Percentiles rank a stretch among this genome's conserved stretches.
Conservation (phyloP, 2,113 vertebrate species). For the Eolophus roseicapilla region DNA sequence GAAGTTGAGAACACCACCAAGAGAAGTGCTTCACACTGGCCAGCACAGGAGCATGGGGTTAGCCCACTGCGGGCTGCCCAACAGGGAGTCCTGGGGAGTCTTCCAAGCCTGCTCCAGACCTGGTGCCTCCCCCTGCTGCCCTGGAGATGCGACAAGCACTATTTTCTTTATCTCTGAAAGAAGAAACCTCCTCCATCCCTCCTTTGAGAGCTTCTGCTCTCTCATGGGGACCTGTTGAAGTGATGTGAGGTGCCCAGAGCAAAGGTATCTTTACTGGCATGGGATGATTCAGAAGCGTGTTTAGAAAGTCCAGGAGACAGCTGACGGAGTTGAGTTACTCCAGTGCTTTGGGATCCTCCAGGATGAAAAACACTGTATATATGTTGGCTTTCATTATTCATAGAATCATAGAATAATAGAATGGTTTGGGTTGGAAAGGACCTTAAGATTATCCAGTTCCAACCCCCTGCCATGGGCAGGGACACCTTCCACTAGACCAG, state of each 20-base stretch:
- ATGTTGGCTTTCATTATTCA: slow-evolving; percentile 20
- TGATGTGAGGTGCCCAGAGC: neutral
- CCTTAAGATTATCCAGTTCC: neutral
- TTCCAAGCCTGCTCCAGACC: neutral
- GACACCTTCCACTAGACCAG: neutral
- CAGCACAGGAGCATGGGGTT: neutral
- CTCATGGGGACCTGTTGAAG: rapidly evolving
- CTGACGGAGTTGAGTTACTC: slow-evolving; percentile 43
- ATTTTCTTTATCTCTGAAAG: neutral
- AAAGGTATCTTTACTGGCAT: neutral
- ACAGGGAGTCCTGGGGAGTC: neutral
- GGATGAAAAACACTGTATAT: slow-evolving; percentile 45
- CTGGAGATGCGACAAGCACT: neutral
- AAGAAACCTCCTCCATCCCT: neutral
- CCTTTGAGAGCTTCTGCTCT: neutral
- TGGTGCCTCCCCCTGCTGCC: rapidly evolving
- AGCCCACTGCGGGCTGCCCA: rapidly evolving
- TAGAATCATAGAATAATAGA: neutral
- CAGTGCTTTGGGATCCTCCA: slow-evolving; percentile 33
- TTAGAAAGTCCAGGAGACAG: slow-evolving; percentile 25
- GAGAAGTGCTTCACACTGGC: neutral
- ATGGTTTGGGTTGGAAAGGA: neutral
- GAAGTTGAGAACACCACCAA: neutral
- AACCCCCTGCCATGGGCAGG: neutral
- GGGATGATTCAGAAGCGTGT: neutral